Base-by-base conservation (phyloP, 2,888 invertebrate species). In the Clepsis dumicolana region DNA sequence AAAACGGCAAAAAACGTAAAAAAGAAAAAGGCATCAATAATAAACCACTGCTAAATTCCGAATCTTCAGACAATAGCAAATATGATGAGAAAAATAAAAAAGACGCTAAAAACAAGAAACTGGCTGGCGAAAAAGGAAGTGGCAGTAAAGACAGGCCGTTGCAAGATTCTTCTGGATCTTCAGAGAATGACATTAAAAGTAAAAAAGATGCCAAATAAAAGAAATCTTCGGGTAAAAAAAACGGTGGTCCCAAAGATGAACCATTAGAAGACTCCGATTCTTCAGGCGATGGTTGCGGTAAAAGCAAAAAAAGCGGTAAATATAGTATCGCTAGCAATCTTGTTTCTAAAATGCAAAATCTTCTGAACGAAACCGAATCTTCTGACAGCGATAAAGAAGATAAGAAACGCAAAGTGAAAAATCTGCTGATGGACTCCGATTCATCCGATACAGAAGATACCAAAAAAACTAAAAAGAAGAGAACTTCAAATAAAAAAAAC, bases 131-230 rank as follows among this genome's bases (percentile, higher is more conserved):
- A 14, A 24, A 50, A 14, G 12, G 3, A 7, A 50, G 14, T 3
- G 4, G 12, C 12, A 50, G 8, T 18, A 21, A 50, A 10, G 14
- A 50, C 24, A 50, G 24, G 24, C 12, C 24, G 12, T 2, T 44
- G 16, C 24, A 62, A 16, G 61, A 52, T 16, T 24, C 61, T 16
- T 24, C 61, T 4, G 24, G 24, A 35, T 52, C 50, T 35, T 62
- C 50, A 10, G 50, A 61, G 10, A 16, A 16, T 35, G 18, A 27
- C 25, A 32, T 4, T 0, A 62, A 52, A 35, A 52, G 4, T 44
- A 44, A 18, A 18, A 44, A 44, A 8, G 41, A 44, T 44, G 18
- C 18, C 1, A 44, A 18, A 8, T 16, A 44, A 16, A 44, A 44
- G 48, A 21, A 48, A 48, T 21, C 48, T 18, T 5, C 18, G 10